Evolutionary conservation across 2,113 vertebrate genomes (phyloP).

Genomic region (Coracopsis vasa): DNA sequence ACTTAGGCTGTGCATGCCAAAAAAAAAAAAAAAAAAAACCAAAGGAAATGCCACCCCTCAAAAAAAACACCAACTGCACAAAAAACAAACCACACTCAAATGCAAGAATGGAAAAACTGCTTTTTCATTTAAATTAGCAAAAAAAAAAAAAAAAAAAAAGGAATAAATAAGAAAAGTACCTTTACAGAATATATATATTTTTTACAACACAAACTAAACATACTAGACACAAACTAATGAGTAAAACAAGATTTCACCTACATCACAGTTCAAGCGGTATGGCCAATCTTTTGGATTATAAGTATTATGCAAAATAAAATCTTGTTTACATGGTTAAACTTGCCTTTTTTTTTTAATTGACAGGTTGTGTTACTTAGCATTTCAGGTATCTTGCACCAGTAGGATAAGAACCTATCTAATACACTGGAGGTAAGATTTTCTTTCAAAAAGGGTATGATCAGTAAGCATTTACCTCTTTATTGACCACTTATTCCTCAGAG

Average conservation of each 20-base stretch:
- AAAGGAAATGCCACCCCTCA: background rate
- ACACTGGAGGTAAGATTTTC: background rate
- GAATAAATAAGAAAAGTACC: background rate
- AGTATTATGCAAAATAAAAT: background rate
- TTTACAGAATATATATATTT: background rate
- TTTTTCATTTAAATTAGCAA: background rate
- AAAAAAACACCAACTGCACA: background rate
- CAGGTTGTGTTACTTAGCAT: background rate
- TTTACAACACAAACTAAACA: background rate
- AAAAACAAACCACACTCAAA: background rate
- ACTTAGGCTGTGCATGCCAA: background rate
- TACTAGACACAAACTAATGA: background rate
- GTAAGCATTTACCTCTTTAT: background rate
- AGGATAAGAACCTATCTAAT: background rate
- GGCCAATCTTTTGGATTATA: background rate
- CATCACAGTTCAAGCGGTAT: background rate
- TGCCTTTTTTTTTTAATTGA: background rate
- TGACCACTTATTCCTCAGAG: background rate
- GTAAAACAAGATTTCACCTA: background rate
- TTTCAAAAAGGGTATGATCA: background rate
- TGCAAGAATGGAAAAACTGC: background rate
- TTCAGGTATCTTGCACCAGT: background rate
- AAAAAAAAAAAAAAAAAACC: fast-evolving
- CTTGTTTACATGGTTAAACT: background rate
- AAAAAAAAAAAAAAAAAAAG: no score